Evolutionary conservation across 1,140 invertebrate species (phyloP).

Genomic region (Philotrypesis tridentata): DNA sequence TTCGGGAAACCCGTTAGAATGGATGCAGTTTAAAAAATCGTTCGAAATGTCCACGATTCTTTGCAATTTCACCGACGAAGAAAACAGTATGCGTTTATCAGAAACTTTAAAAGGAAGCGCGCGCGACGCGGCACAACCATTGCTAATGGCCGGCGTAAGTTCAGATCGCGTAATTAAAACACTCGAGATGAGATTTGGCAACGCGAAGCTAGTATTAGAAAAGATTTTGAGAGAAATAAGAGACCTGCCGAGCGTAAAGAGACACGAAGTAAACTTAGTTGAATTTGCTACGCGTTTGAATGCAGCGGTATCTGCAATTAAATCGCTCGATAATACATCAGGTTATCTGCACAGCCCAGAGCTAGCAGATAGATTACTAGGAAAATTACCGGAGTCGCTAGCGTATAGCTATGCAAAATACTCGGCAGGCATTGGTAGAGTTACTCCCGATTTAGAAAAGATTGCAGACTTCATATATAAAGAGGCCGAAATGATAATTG

Average conservation of each 20-base stretch:
- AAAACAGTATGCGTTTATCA: background rate
- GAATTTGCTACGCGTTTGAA: background rate
- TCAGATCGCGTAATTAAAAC: background rate
- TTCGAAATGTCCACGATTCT: background rate
- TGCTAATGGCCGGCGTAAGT: background rate
- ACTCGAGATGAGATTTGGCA: background rate
- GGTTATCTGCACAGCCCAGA: conserved; percentile 20
- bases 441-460: conserved; percentile 3
- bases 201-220: background rate
- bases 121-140: background rate
- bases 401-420: background rate
- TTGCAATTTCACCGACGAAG: background rate
- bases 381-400: background rate
- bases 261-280: background rate
- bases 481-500: no score
- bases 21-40: background rate
- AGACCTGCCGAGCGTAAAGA: conserved; percentile 6
- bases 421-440: background rate
- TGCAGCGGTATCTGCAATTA: background rate
- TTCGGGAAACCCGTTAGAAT: conserved; percentile 1
- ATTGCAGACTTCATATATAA: no score
- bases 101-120: background rate
- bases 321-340: background rate
- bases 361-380: background rate
- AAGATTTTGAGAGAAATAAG: background rate